Evolutionary conservation across 2,797 vertebrate species (phyloP), one percentile per base, ranked within the genome.

Genomic region (Psittacula echo): DNA sequence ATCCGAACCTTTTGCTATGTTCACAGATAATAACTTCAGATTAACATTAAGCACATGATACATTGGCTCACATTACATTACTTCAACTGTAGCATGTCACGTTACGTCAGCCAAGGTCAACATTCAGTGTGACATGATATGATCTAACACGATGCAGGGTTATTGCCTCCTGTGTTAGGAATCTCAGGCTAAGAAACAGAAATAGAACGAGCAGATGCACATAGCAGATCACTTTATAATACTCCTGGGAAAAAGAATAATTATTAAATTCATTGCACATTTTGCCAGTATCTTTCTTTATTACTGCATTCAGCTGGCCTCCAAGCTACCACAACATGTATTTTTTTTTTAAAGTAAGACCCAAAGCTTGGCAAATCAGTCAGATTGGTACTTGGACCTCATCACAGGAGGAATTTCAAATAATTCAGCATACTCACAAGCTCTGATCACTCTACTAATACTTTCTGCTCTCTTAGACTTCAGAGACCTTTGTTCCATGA

Each of bases 161-260:
- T 97, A 82, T 90, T 95, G 88, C 58, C 91, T 94, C 85, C 17
- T 20, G 84, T 56, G 83, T 68, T 42, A 87, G 79, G 95, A 91
- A 94, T 94, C 91, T 92, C 51, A 66, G 74, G 50, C 84, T 83
- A 67, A 78, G 72, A 78, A 96, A 93, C 91, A 94, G 73, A 94
- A 94, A 96, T 92, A 96, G 88, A 93, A 90, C 4, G 19, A 95
- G 78, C 91, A 96, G 95, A 95, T 92, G 90, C 81, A 85, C 48
- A n/a, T 58, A 87, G 62, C 73, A 93, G 58, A 94, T 73, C 94
- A 48, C 72, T 92, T 85, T 8, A 77, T 93, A 85, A 93, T 90
- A 89, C 86, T 83, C 86, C 86, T 95, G 86, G 84, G 94, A 90
- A 94, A 94, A 87, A 77, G 71, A 89, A 67, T 27, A 22, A 66